Percentiles rank a stretch among this genome's conserved stretches.
Evolutionary conservation across 1,140 invertebrate genomes (phyloP).

Genomic region (Pissodes strobi): DNA sequence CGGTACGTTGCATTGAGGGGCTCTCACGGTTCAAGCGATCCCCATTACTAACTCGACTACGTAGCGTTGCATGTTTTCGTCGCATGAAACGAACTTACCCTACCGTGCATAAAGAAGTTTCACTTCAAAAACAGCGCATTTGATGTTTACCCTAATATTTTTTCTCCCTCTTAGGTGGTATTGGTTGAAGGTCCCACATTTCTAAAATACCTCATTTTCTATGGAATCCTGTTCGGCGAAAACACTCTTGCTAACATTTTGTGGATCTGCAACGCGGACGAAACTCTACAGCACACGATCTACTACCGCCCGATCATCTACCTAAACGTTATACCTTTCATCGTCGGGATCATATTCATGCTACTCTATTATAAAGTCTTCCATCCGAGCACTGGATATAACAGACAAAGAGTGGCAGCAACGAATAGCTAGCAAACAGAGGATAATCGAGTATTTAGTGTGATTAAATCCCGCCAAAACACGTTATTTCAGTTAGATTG

Average conservation of each 20-base stretch:
- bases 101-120: too few species aligned
- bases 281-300: slow-evolving; percentile 56
- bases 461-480: too few species aligned
- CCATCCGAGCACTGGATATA: slow-evolving; percentile 63
- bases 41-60: too few species aligned
- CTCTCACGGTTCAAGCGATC: too few species aligned
- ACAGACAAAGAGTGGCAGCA: slow-evolving; percentile 24
- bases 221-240: slow-evolving; percentile 68
- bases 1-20: neutral
- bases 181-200: slow-evolving; percentile 65
- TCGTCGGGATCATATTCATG: slow-evolving; percentile 74
- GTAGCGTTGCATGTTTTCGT: too few species aligned
- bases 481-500: too few species aligned
- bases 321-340: slow-evolving; percentile 68
- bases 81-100: too few species aligned
- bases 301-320: slow-evolving; percentile 66
- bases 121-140: too few species aligned
- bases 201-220: slow-evolving; percentile 68
- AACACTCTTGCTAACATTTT: slow-evolving; percentile 64
- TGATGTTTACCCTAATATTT: too few species aligned
- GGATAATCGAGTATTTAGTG: neutral
- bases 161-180: slow-evolving; percentile 69
- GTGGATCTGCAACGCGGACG: slow-evolving; percentile 61
- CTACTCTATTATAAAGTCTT: slow-evolving; percentile 77
- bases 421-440: slow-evolving; percentile 8